Evolutionary conservation across 2,113 vertebrate species (phyloP), one percentile per base, ranked within the genome.

Genomic region (Podarcis raffonei): DNA sequence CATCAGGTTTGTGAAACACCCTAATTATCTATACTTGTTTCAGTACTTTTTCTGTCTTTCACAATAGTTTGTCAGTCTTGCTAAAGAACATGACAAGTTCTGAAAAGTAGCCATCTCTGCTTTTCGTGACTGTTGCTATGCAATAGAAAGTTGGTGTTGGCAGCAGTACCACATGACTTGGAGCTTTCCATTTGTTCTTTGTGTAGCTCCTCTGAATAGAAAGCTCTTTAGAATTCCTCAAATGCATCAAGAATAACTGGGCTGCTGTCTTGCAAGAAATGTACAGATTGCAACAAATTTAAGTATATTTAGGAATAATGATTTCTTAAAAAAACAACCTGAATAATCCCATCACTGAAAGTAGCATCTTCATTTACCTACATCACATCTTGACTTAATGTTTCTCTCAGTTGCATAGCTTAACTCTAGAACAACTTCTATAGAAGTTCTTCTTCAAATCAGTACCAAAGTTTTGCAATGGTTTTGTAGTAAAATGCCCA

Each of bases 161-260:
- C 89, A 91, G 57, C 59, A 0, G 78, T 30, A 65, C 78, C 62
- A 5, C 0, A 0, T 93, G 27, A 68, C 53, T 83, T 90, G 3
- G 0, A 87, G 87, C 71, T 27, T 76, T 74, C 80, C 91, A 71
- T n/a, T 86, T n/a, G 83, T 37, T 78, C 66, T 35, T 83, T 65
- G 37, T 4, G 66, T 90, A 83, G 65, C 20, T 80, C 32, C 35
- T 82, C 20, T 82, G 32, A 77, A 68, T 76, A 77, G 59, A 77
- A 76, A 68, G 62, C 78, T 81, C 13, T 75, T 89, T 69, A 77
- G 42, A 83, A 83, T 42, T 71, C 66, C 20, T n/a, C 16, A 71
- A 42, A 32, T 20, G 42, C 7, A 83, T 59, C 30, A 77, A 12
- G 23, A 78, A 83, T 72, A 42, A 85, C 6, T 35, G 13, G 68